phyloP scores from a whole-genome alignment of 2,888 invertebrate genomes.

The Tigriopus californicus region DNA sequence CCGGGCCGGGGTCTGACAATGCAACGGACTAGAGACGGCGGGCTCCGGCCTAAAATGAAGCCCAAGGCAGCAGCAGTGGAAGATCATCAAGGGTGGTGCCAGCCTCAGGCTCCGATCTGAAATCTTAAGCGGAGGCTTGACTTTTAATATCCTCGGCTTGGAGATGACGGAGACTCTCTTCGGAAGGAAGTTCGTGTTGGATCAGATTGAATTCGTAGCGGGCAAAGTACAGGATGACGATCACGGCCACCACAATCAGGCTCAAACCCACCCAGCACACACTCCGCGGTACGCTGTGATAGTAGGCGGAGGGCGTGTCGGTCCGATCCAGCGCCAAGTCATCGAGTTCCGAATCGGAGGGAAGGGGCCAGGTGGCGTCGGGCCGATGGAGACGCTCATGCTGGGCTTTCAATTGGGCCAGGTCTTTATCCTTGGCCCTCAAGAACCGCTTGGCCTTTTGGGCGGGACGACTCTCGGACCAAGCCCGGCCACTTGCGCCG shows the following conservation, averaged over 20 bases:
- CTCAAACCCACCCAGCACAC: neutral
- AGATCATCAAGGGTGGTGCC: no score
- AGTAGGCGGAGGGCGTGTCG: neutral
- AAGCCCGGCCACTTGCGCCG: no score
- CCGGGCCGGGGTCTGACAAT: no score
- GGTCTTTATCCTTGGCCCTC: neutral
- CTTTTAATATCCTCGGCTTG: no score
- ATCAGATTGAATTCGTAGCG: neutral
- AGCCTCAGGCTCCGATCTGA: no score
- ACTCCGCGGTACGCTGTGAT: neutral
- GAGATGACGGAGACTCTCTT: no score
- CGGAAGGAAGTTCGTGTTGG: no score
- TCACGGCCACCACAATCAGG: neutral
- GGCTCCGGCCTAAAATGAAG: no score
- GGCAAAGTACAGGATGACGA: neutral
- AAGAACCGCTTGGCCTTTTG: neutral
- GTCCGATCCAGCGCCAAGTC: neutral
- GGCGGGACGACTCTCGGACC: no score
- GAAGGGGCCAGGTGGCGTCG: neutral
- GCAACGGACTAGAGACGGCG: no score
- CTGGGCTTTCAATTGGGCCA: neutral
- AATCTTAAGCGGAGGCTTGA: no score
- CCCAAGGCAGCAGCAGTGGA: no score
- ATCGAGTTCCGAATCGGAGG: neutral
- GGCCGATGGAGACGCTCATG: neutral